phyloP scores from a whole-genome alignment of 2,888 invertebrate genomes.

The Sclerodermus sp. region DNA sequence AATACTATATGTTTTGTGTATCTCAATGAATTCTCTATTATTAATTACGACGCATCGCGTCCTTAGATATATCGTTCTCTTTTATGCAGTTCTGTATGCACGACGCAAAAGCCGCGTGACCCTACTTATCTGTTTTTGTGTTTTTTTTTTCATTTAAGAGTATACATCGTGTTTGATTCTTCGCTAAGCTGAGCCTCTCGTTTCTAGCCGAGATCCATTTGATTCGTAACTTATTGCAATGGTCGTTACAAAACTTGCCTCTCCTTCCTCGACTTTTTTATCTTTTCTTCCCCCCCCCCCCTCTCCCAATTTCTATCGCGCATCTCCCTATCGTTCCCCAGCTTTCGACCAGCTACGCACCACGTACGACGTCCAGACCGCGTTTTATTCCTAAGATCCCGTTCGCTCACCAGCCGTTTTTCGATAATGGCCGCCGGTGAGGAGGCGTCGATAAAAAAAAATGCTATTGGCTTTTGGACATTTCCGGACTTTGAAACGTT shows the following conservation, averaged over 20 bases:
- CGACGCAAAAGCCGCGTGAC: too few relatives aligned
- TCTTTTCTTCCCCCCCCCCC: constrained; percentile 10
- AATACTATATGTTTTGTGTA: constrained; percentile 42
- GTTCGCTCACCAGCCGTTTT: too few relatives aligned
- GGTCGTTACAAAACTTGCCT: constrained; percentile 15
- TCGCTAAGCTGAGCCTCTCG: constrained; percentile 45
- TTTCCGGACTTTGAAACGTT: too few relatives aligned
- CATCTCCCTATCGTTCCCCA: too few relatives aligned
- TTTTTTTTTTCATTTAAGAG: constrained; percentile 21
- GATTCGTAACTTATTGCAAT: constrained; percentile 49
- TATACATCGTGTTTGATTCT: constrained; percentile 51
- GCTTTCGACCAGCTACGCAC: too few relatives aligned
- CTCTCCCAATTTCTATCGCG: too few relatives aligned
- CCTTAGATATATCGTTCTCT: constrained; percentile 1
- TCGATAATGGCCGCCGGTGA: too few relatives aligned
- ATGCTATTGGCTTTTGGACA: too few relatives aligned
- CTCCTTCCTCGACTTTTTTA: constrained; percentile 8
- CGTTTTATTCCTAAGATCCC: too few relatives aligned
- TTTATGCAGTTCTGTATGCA: constrained; percentile 1
- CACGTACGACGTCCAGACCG: too few relatives aligned
- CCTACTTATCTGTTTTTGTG: too few relatives aligned
- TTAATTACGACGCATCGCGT: constrained; percentile 14
- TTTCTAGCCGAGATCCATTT: constrained; percentile 48
- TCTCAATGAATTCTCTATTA: constrained; percentile 36
- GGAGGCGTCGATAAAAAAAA: too few relatives aligned